A percentile compares a stretch with the other conserved stretches of the same genome.
These are phyloP conservation scores for Aurelia coerulea DNA, from an alignment of 30 jellyfish, hydroid and myxozoan species.

Conservation along the genomic window DNA sequence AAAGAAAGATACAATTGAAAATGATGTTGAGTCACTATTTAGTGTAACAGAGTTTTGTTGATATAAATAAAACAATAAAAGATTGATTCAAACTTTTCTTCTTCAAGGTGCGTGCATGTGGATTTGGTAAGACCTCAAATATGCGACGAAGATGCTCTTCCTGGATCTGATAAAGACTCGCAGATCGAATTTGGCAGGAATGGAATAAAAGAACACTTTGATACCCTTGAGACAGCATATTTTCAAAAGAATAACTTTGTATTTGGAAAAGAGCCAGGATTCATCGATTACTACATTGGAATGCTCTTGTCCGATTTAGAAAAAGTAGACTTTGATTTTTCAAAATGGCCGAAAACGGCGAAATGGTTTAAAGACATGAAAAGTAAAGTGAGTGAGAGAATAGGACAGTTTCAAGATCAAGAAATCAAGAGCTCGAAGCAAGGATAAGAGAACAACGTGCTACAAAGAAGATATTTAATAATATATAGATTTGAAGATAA, in stretches of 20 bases:
- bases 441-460: not conserved
- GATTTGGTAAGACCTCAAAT: slow-evolving; percentile 61
- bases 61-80: too few species aligned
- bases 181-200: slow-evolving; percentile 46
- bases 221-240: slow-evolving; percentile 34
- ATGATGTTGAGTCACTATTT: too few species aligned
- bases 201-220: slow-evolving; percentile 34
- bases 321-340: slow-evolving; percentile 52
- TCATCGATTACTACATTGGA: slow-evolving; percentile 56
- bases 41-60: too few species aligned
- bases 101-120: too few species aligned
- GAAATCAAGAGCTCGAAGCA: slow-evolving; percentile 10
- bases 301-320: slow-evolving; percentile 43
- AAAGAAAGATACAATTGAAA: too few species aligned
- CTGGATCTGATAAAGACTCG: slow-evolving; percentile 23
- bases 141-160: slow-evolving; percentile 51
- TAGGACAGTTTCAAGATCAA: slow-evolving; percentile 37
- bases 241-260: slow-evolving; percentile 29
- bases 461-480: not conserved
- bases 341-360: slow-evolving; percentile 61
- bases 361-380: slow-evolving; percentile 42
- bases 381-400: not conserved
- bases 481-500: too few species aligned
- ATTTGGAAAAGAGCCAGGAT: slow-evolving; percentile 21
- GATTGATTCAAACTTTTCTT: too few species aligned